Conservation (phyloP, 2,888 invertebrate species). For the Agriopis aurantiaria region DNA sequence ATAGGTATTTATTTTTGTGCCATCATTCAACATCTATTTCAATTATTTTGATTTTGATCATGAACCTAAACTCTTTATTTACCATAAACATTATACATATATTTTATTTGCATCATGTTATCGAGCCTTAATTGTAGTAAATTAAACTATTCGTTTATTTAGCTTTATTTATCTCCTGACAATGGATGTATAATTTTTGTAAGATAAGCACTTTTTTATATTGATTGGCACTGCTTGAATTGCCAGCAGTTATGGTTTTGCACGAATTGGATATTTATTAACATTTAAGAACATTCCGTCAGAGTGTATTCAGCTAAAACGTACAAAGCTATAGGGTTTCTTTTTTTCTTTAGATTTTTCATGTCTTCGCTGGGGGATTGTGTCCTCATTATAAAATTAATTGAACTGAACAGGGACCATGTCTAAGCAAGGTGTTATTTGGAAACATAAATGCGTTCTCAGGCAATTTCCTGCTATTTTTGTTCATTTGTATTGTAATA, state of each 20-base stretch:
- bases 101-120: conserved; percentile 8
- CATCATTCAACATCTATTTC: conserved; percentile 9
- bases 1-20: conserved; percentile 10
- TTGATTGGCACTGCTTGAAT: conserved; percentile 3
- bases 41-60: neutral
- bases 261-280: neutral
- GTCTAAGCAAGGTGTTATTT: conserved; percentile 21
- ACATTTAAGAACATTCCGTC: conserved; percentile 24
- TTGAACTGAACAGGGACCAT: conserved; percentile 46
- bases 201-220: neutral
- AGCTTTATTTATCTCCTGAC: conserved; percentile 12
- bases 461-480: neutral
- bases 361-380: neutral
- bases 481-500: neutral
- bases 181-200: conserved; percentile 8
- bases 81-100: neutral
- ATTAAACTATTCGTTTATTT: conserved; percentile 6
- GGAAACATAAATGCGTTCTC: conserved; percentile 1
- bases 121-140: conserved; percentile 12
- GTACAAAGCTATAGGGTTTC: neutral
- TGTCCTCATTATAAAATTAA: neutral
- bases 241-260: neutral
- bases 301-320: conserved; percentile 8
- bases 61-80: neutral
- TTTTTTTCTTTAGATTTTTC: conserved; percentile 1